Evolutionary conservation across 2,888 invertebrate species (phyloP).

Genomic region (Drosophila anomalata): DNA sequence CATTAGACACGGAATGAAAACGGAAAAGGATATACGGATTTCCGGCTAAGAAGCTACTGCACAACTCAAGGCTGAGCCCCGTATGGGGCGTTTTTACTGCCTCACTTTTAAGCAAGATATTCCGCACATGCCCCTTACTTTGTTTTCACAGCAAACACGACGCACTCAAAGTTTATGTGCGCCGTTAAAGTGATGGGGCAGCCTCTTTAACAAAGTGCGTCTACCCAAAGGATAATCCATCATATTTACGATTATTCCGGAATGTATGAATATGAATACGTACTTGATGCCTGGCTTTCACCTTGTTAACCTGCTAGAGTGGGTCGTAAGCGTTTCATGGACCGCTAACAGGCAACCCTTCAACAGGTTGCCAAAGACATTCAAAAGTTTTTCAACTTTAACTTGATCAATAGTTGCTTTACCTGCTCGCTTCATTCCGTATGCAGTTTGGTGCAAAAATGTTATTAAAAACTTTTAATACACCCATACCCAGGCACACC

Average conservation of each 20-base stretch:
- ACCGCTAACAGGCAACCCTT: not conserved
- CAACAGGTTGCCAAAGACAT: slow-evolving; percentile 30
- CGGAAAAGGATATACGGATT: slow-evolving; percentile 25
- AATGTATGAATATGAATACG: slow-evolving; percentile 59
- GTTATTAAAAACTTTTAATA: slow-evolving; percentile 69
- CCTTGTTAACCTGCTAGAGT: slow-evolving; percentile 11
- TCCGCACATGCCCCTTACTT: slow-evolving; percentile 30
- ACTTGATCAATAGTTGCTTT: slow-evolving; percentile 31
- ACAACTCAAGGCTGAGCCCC: not conserved
- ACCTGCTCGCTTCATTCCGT: slow-evolving; percentile 1
- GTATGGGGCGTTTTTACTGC: slow-evolving; percentile 3
- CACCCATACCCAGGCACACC: not conserved
- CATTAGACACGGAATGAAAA: slow-evolving; percentile 16
- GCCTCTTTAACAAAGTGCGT: slow-evolving; percentile 37
- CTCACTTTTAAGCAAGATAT: slow-evolving; percentile 16
- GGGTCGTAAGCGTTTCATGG: slow-evolving; percentile 11
- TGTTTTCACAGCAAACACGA: slow-evolving; percentile 16
- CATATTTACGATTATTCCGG: slow-evolving; percentile 69
- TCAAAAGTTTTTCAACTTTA: slow-evolving; percentile 15
- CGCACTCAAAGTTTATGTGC: slow-evolving; percentile 20
- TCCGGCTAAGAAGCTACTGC: not conserved
- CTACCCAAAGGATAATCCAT: slow-evolving; percentile 64
- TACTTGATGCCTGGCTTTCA: slow-evolving; percentile 37
- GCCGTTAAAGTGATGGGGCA: slow-evolving; percentile 18
- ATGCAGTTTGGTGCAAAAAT: slow-evolving; percentile 44